Conservation (phyloP, 2,888 invertebrate species). For the Stegana nigrithorax region DNA sequence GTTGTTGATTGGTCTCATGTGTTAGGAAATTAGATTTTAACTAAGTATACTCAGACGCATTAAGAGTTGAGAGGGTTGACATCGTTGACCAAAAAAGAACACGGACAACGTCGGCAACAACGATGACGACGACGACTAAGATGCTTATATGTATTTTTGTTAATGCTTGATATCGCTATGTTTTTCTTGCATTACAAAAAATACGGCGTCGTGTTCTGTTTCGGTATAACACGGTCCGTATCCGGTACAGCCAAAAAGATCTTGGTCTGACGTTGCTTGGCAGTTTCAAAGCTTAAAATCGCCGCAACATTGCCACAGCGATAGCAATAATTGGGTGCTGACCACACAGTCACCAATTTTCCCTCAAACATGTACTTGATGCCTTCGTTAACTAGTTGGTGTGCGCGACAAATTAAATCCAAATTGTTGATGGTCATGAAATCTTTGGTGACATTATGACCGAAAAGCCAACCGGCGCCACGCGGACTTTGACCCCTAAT, state of each 20-base stretch:
- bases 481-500: constrained; percentile 88
- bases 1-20: too few species aligned
- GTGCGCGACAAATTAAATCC: constrained; percentile 95
- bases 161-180: too few species aligned
- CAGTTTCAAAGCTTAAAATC: constrained; percentile 88
- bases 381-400: constrained; percentile 99
- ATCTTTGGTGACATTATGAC: constrained; percentile 91
- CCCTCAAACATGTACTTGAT: constrained; percentile 98
- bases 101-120: too few species aligned
- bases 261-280: constrained; percentile 82
- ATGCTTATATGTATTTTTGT: too few species aligned
- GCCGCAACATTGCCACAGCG: constrained; percentile 99
- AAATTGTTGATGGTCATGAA: constrained; percentile 95
- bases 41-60: too few species aligned
- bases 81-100: background rate
- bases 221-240: constrained; percentile 91
- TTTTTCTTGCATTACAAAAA: constrained; percentile 80
- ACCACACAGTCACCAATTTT: constrained; percentile 98
- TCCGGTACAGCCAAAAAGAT: constrained; percentile 97
- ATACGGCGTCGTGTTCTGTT: constrained; percentile 93
- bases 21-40: too few species aligned
- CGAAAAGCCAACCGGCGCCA: constrained; percentile 98
- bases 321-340: constrained; percentile 99
- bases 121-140: too few species aligned
- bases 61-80: too few species aligned